A percentile compares a stretch with the other conserved stretches of the same genome.
phyloP scores from a whole-genome alignment of 2,113 vertebrate species.

The Rhea americana region DNA sequence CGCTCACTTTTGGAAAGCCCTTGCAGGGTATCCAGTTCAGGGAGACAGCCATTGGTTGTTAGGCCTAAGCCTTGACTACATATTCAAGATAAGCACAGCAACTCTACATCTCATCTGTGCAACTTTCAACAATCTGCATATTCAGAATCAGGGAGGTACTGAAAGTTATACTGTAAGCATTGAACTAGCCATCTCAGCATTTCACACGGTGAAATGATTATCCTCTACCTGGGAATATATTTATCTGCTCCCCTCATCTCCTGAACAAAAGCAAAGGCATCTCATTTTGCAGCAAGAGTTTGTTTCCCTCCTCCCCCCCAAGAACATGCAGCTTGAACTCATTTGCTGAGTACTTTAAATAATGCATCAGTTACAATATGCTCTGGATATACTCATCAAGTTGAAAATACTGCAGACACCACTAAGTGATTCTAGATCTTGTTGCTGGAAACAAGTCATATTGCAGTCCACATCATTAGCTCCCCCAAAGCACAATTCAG shows the following conservation, averaged over 20 bases:
- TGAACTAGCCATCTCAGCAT: neutral
- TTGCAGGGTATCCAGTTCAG: neutral
- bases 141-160: neutral
- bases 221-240: neutral
- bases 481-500: neutral
- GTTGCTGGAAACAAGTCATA: neutral
- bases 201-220: neutral
- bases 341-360: neutral
- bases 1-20: neutral
- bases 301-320: neutral
- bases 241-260: neutral
- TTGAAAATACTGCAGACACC: neutral
- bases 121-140: neutral
- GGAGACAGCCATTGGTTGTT: neutral
- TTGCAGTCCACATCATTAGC: neutral
- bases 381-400: neutral
- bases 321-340: neutral
- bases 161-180: neutral
- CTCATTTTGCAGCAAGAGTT: neutral
- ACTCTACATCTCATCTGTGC: too few species aligned
- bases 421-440: neutral
- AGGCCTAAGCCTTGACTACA: neutral
- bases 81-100: neutral
- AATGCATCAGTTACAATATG: neutral
- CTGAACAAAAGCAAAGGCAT: neutral